These are phyloP conservation scores for Vimba vimba DNA, from an alignment of 2,113 vertebrate genomes.

Conservation along the genomic window DNA sequence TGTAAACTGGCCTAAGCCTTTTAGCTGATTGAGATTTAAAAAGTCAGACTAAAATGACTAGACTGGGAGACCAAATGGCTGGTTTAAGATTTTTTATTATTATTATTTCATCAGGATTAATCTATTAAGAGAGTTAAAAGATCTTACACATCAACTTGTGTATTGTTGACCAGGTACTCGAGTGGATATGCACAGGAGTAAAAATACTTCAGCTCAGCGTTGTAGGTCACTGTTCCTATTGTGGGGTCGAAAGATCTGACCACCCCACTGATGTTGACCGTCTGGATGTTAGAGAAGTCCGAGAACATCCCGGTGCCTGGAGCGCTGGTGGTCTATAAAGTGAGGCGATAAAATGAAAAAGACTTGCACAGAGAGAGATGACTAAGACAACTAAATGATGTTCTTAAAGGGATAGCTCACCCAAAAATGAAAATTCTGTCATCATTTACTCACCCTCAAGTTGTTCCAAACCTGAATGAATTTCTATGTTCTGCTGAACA, in stretches of 20 bases:
- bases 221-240: slow-evolving; percentile 70
- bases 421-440: too few species aligned
- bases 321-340: slow-evolving; percentile 64
- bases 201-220: slow-evolving; percentile 72
- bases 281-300: slow-evolving; percentile 74
- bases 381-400: neutral
- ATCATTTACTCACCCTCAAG: too few species aligned
- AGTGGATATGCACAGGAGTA: slow-evolving; percentile 77
- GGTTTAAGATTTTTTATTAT: neutral
- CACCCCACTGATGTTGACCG: slow-evolving; percentile 70
- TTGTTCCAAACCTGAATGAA: too few species aligned
- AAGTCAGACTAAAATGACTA: too few species aligned
- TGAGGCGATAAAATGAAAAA: slow-evolving; percentile 28
- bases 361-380: neutral
- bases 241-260: slow-evolving; percentile 70
- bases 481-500: too few species aligned
- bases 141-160: slow-evolving; percentile 73
- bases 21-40: too few species aligned
- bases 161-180: slow-evolving; percentile 78
- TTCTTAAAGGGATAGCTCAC: neutral
- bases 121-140: neutral
- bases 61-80: neutral
- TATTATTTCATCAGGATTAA: neutral
- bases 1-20: too few species aligned
- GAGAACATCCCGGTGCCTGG: slow-evolving; percentile 68